Base-by-base conservation (phyloP, 1,140 invertebrate genomes). In the Apis dorsata region DNA sequence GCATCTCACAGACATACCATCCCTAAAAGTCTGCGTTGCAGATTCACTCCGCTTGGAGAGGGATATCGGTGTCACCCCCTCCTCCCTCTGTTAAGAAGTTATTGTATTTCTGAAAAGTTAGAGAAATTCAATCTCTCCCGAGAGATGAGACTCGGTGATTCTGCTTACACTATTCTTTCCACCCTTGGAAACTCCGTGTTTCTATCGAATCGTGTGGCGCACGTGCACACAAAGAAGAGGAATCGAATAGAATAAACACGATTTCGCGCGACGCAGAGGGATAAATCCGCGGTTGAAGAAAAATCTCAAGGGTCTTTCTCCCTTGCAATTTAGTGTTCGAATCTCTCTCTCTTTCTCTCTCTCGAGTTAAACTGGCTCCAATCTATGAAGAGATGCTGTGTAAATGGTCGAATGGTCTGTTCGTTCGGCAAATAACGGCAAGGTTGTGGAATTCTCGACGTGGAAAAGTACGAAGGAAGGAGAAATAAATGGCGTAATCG, bases 101-200 rank as follows among this genome's bases (percentile, higher is more conserved):
- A 79, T 70, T 51, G 78, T 71, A 62, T 53, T 21, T 62, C 68
- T 34, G 34, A 49, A 28, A 79, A 79, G 15, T 44, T 79, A 24
- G 49, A n/a, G 68, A 62, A 53, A 79, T 71, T 62, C 78, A 79
- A 79, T 79, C 57, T 79, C 65, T n/a, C 44, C 66, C 9, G 57
- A 51, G 24, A n/a, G 19, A 34, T 55, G 53, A 28, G 28, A 28
- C 51, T 51, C 17, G 66, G n/a, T 19, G 66, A 60, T 28, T 60
- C 53, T n/a, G n/a, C 59, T 60, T 12, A 9, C 19, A 13, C 10
- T 21, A 11, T 44, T 44, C 34, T 44, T 44, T 44, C 34, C 49
- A 66, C 57, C 78, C 78, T 71, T 71, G 78, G 71, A 79, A 63
- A 13, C n/a, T 13, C 0, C 28, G 13, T 21, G 62, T 49, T 44